Percentiles rank a stretch among this genome's conserved stretches.
Evolutionary conservation across 2,888 invertebrate genomes (phyloP).

Genomic region (Tenodera sinensis): DNA sequence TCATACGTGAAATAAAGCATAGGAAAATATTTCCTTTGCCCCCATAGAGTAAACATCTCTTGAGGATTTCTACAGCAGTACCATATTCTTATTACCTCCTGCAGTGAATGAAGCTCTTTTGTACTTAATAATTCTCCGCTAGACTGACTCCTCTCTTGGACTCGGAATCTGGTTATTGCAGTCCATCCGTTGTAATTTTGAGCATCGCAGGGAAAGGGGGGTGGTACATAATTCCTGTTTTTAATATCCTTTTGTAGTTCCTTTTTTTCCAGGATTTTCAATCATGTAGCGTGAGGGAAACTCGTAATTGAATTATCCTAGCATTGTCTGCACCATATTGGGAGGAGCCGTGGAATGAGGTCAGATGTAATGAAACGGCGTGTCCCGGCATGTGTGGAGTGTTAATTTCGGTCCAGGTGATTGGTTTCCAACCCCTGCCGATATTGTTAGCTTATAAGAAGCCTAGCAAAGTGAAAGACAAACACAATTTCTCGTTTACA

Average conservation of each 20-base stretch:
- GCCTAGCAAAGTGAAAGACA: neutral
- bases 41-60: no score
- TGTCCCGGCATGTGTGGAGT: neutral
- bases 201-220: neutral
- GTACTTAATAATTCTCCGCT: neutral
- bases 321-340: neutral
- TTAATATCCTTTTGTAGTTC: neutral
- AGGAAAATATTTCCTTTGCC: no score
- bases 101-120: neutral
- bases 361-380: neutral
- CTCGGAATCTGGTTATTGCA: neutral
- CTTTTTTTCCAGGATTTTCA: neutral
- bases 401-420: neutral
- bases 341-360: neutral
- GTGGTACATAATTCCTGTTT: neutral
- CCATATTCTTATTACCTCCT: neutral
- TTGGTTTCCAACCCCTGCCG: neutral
- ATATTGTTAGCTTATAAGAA: neutral
- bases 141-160: neutral
- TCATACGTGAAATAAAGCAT: no score
- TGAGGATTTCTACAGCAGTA: neutral
- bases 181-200: neutral
- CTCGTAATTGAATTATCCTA: neutral
- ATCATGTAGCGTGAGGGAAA: neutral
- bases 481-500: neutral